phyloP scores from a whole-genome alignment of 2,113 vertebrate species.

The Recurvirostra avosetta region DNA sequence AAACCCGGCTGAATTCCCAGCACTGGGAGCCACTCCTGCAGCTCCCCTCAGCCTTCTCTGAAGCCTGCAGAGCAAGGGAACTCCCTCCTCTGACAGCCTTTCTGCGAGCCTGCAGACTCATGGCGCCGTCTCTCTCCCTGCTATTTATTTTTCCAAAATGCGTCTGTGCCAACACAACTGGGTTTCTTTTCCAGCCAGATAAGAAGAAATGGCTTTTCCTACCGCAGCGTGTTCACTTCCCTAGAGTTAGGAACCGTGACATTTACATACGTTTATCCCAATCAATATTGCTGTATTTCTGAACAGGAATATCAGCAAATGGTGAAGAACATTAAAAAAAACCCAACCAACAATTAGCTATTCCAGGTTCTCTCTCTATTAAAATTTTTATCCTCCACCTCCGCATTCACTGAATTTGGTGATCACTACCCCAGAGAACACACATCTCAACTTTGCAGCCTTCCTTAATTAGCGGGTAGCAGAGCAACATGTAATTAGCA shows the following conservation, averaged over 20 bases:
- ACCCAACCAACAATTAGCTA: not conserved
- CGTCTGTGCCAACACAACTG: not conserved
- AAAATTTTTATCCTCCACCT: not conserved
- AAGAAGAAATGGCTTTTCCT: not conserved
- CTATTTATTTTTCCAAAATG: not conserved
- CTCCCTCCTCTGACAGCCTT: not conserved
- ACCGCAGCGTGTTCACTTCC: not conserved
- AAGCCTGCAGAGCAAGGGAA: not conserved
- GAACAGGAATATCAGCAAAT: not conserved
- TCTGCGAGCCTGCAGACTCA: not conserved
- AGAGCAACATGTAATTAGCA: not conserved
- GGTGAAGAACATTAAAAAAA: not conserved
- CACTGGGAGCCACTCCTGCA: not conserved
- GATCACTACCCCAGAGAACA: not conserved
- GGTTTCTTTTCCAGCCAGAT: not conserved
- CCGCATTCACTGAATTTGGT: not conserved
- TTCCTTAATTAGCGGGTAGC: not conserved
- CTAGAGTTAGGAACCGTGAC: not conserved
- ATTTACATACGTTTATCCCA: not conserved
- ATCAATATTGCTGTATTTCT: not conserved
- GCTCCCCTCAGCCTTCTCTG: not conserved
- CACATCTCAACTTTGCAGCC: not conserved
- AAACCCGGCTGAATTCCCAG: not conserved
- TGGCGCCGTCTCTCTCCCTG: rapidly evolving
- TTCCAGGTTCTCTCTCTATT: not conserved